Base-by-base conservation (phyloP, 1,140 invertebrate genomes). In the Conus ventricosus region DNA sequence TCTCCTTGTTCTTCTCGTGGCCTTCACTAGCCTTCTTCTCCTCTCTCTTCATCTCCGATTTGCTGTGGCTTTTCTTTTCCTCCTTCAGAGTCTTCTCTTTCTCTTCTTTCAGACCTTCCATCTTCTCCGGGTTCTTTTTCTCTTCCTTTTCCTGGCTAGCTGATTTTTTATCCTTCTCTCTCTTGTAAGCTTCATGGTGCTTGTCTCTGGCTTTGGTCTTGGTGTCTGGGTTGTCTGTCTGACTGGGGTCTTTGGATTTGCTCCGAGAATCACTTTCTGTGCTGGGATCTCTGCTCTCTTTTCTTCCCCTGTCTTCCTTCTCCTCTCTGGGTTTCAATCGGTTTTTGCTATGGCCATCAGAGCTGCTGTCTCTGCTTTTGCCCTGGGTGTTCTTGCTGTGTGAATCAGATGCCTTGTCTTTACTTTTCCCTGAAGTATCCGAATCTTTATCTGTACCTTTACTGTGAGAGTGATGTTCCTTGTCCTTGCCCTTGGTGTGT, bases 111-210 rank as follows among this genome's bases (percentile, higher is more conserved):
- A 60, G 88, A 4, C 85, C 88, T 17, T 92, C 90, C 39, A 23
- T 11, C 57, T 89, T 91, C 63, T 84, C 84, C 0, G 85, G 84
- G 20, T 13, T 60, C 78, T 90, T 90, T 67, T 90, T 90, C 5
- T 90, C 89, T 55, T 88, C 89, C 57, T 88, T 91, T 51, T 89
- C 87, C 20, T 88, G 83, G 51, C 88, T 86, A 75, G 88, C 86
- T 53, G 84, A 83, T 23, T 88, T 90, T 55, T 89, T 92, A 11
- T 91, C 91, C 76, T 91, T 90, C 81, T 92, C 91, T 87, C 91
- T 90, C 83, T 89, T 91, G 25, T 51, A 60, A 20, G 83, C 71
- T 4, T 87, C 84, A 20, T 89, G 83, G n/a, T 88, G 80, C 51
- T 71, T 91, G 81, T 76, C 23, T 83, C 85, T 87, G 60, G 60